These are phyloP conservation scores for Notarius quadriscutis DNA, from an alignment of 2,113 vertebrate species.

Conservation along the genomic window DNA sequence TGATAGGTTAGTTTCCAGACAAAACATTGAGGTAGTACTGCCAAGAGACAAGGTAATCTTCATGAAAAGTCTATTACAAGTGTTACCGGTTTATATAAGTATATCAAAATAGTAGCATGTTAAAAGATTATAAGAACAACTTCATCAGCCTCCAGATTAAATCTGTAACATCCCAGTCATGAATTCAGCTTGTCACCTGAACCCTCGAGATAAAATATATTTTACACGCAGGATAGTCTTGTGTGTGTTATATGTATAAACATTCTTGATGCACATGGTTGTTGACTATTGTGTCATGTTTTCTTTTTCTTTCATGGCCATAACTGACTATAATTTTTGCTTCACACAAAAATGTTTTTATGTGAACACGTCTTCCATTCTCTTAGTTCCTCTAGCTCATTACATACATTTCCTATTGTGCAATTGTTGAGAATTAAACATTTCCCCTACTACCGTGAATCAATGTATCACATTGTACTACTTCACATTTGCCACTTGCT, in stretches of 20 bases:
- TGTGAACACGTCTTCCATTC: slow-evolving; percentile 1
- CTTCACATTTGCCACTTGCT: neutral
- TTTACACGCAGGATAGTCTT: neutral
- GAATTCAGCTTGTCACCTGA: neutral
- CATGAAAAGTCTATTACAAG: neutral
- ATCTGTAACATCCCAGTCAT: neutral
- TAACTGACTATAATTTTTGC: neutral
- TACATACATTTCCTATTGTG: slow-evolving; percentile 27
- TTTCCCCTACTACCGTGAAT: neutral
- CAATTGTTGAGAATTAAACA: slow-evolving; percentile 2
- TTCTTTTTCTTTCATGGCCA: neutral
- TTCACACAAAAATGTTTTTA: neutral
- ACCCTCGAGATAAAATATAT: neutral
- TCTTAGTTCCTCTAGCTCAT: slow-evolving; percentile 9
- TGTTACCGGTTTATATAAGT: neutral
- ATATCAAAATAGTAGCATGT: neutral
- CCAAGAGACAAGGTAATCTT: neutral
- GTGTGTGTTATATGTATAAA: neutral
- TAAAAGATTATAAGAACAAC: neutral
- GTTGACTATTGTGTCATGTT: neutral
- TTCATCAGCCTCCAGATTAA: neutral
- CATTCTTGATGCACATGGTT: neutral
- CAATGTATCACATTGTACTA: neutral
- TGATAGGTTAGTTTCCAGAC: neutral
- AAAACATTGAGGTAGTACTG: neutral